A percentile compares a stretch with the other conserved stretches of the same genome.
These are phyloP conservation scores for Selene dorsalis DNA, from an alignment of 2,797 vertebrate species.

Conservation along the genomic window DNA sequence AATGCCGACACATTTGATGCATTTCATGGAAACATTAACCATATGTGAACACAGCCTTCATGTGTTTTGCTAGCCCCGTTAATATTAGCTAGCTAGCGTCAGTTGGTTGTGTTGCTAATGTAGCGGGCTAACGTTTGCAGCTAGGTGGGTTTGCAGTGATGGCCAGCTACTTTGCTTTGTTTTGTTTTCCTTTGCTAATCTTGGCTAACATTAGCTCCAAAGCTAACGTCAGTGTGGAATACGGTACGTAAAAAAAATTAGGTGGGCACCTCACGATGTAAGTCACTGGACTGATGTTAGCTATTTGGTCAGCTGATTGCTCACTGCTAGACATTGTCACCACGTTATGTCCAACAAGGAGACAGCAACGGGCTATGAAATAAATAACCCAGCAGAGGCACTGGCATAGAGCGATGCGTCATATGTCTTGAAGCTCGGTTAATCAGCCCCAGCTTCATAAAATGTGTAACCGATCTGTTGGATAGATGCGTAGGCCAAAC, in stretches of 20 bases:
- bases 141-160: constrained; percentile 27
- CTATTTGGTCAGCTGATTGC: constrained; percentile 24
- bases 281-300: background rate
- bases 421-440: constrained; percentile 55
- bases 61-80: constrained; percentile 48
- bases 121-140: constrained; percentile 58
- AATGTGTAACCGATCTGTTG: constrained; percentile 75
- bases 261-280: constrained; percentile 11
- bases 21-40: background rate
- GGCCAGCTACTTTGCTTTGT: constrained; percentile 67
- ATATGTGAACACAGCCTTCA: background rate
- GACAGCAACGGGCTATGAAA: constrained; percentile 26
- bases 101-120: constrained; percentile 57
- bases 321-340: constrained; percentile 31
- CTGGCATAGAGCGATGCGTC: constrained; percentile 57
- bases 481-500: constrained; percentile 74
- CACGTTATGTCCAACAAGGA: constrained; percentile 34
- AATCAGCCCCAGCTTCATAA: constrained; percentile 58
- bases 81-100: constrained; percentile 37
- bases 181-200: constrained; percentile 61
- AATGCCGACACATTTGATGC: rapidly evolving
- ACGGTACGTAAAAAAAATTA: background rate
- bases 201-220: constrained; percentile 35
- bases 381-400: constrained; percentile 44
- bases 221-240: constrained; percentile 1